phyloP scores from a whole-genome alignment of 1,140 invertebrate genomes.

The Macrobrachium rosenbergii region DNA sequence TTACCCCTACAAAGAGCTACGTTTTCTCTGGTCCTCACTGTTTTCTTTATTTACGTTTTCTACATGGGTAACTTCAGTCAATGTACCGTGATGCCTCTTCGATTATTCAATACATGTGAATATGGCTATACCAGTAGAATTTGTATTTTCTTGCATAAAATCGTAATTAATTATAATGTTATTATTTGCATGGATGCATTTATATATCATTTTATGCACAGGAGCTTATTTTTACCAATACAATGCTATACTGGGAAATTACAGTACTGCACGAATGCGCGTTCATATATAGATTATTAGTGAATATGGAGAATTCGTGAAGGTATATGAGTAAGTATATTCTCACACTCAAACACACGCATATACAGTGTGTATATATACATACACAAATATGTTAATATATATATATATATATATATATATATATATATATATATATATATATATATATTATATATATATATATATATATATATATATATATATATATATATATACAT shows the following conservation, averaged over 20 bases:
- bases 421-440: not conserved
- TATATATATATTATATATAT: not conserved
- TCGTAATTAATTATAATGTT: too few species aligned
- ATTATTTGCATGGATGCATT: too few species aligned
- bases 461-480: not conserved
- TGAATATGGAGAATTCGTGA: too few species aligned
- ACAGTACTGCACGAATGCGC: not conserved
- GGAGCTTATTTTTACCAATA: not conserved
- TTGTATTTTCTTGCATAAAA: too few species aligned
- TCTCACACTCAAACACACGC: not conserved
- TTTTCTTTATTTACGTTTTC: too few species aligned
- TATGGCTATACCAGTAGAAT: too few species aligned
- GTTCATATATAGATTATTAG: not conserved
- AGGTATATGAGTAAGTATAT: not conserved
- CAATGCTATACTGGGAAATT: not conserved
- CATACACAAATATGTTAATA: not conserved
- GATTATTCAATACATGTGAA: too few species aligned
- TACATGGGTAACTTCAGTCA: too few species aligned
- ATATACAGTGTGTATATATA: constrained; percentile 2
- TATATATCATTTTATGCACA: too few species aligned
- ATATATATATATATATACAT: not conserved
- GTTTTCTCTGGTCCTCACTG: too few species aligned
- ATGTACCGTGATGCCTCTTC: too few species aligned
- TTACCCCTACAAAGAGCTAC: too few species aligned
- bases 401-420: constrained; percentile 21